Evolutionary conservation across 2,113 vertebrate genomes (phyloP).

Genomic region (Sceloporus tristichus): DNA sequence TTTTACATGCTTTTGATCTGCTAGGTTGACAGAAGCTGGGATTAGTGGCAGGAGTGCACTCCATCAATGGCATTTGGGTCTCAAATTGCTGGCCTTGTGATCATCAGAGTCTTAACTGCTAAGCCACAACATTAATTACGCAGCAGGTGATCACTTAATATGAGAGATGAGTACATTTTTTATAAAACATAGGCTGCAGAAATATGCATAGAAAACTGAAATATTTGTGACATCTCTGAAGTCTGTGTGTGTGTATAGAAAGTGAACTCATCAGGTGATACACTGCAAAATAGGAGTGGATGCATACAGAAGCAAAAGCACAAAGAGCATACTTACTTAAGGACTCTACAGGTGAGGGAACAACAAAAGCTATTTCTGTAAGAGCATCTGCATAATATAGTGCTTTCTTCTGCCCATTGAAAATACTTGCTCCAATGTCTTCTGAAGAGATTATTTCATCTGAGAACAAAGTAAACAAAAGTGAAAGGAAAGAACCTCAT

Average conservation of each 20-base stretch:
- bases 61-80: no score
- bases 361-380: constrained; percentile 95
- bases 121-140: not conserved
- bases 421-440: constrained; percentile 90
- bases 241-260: not conserved
- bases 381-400: constrained; percentile 95
- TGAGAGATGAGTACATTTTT: not conserved
- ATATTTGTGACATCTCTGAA: not conserved
- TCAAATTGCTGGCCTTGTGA: no score
- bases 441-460: constrained; percentile 85
- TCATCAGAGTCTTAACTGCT: no score
- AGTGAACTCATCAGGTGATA: not conserved
- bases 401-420: constrained; percentile 95
- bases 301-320: not conserved
- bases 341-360: constrained; percentile 89
- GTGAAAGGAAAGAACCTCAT: constrained; percentile 18
- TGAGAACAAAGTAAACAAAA: constrained; percentile 66
- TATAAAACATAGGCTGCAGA: not conserved
- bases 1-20: no score
- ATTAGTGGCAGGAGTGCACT: no score
- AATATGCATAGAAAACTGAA: not conserved
- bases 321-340: constrained; percentile 81
- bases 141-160: not conserved
- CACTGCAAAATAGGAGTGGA: not conserved
- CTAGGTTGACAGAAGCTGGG: no score